Percentiles rank a stretch among this genome's conserved stretches.
Conservation (phyloP, 1,140 invertebrate genomes). For the Nasonia longicornis region DNA sequence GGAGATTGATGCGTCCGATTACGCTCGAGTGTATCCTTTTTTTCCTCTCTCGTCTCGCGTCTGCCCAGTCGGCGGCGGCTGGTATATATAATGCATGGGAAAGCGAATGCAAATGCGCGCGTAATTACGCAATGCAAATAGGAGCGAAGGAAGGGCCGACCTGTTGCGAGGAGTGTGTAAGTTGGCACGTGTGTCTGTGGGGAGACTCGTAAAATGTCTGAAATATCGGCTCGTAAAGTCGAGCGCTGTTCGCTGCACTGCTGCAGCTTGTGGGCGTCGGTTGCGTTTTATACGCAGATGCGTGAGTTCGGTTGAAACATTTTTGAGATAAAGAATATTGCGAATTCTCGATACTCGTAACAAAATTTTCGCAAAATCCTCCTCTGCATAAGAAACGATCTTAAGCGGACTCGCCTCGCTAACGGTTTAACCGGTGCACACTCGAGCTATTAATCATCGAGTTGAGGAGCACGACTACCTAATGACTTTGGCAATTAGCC, state of each 20-base stretch:
- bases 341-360: no score
- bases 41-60: neutral
- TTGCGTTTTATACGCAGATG: neutral
- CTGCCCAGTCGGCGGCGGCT: slow-evolving; percentile 16
- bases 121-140: slow-evolving; percentile 43
- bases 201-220: slow-evolving; percentile 35
- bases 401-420: no score
- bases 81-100: neutral
- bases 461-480: slow-evolving; percentile 15
- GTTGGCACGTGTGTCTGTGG: no score
- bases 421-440: neutral
- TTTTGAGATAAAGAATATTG: no score
- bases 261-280: neutral
- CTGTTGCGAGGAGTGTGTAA: slow-evolving; percentile 8
- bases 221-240: slow-evolving; percentile 32
- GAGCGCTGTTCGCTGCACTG: neutral
- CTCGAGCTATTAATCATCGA: slow-evolving; percentile 23
- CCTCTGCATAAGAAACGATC: no score
- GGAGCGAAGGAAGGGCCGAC: slow-evolving; percentile 15
- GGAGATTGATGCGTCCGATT: slow-evolving; percentile 37
- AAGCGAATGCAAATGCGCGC: slow-evolving; percentile 26
- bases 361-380: no score
- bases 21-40: slow-evolving; percentile 1
- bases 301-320: no score
- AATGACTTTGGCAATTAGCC: slow-evolving; percentile 41